These are phyloP conservation scores for Lepidochrysops patricia DNA, from an alignment of 2,888 invertebrate species.

Conservation along the genomic window DNA sequence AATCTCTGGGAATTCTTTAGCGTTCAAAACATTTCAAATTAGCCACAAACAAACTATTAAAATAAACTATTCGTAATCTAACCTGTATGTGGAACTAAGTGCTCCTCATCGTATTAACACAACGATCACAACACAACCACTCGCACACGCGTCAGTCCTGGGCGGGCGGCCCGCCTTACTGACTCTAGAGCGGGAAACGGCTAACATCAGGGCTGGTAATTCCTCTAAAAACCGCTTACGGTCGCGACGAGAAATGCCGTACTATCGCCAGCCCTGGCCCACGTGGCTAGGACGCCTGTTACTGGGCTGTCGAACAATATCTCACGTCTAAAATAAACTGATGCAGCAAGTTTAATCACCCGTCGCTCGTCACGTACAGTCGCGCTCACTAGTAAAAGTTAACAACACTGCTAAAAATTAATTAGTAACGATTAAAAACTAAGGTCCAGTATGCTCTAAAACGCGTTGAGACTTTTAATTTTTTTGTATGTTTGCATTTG, in stretches of 20 bases:
- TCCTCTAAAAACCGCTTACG: not conserved
- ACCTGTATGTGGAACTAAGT: not conserved
- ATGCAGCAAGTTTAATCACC: slow-evolving; percentile 4
- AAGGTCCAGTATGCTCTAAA: too few species aligned
- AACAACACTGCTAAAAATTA: too few species aligned
- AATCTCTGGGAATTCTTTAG: not conserved
- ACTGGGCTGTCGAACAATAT: slow-evolving; percentile 10
- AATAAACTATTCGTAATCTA: not conserved
- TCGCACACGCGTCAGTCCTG: not conserved
- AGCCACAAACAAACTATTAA: not conserved
- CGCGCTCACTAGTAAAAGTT: not conserved
- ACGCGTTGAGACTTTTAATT: too few species aligned
- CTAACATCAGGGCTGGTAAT: not conserved
- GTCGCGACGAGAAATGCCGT: not conserved
- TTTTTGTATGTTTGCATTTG: too few species aligned
- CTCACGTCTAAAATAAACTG: slow-evolving; percentile 4
- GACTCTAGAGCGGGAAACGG: not conserved
- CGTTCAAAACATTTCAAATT: not conserved
- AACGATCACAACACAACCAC: not conserved
- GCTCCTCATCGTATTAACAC: not conserved
- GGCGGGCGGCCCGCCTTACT: not conserved
- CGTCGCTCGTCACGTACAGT: not conserved
- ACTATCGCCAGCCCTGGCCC: slow-evolving; percentile 1
- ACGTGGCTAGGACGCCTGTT: slow-evolving; percentile 19
- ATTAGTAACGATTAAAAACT: too few species aligned